Base-by-base conservation (phyloP, 2,113 vertebrate species). In the Centropus bengalensis region DNA sequence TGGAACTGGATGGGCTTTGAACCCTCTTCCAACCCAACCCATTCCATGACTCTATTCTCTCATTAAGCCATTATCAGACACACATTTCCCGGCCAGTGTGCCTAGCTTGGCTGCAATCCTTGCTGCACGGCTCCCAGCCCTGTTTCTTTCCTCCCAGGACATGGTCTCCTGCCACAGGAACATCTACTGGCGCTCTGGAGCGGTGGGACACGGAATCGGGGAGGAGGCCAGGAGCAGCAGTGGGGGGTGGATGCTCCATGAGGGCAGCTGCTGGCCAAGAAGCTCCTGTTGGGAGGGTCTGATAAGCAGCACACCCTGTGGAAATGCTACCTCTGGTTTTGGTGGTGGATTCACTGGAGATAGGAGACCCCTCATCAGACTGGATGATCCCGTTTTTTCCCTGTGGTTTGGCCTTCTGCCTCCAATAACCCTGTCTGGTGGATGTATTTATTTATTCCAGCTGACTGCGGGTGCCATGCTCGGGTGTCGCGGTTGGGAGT, bases 391-490 rank as follows among this genome's bases (percentile, higher is more conserved):
- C 68, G 22, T 3, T 51, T 51, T 94, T 91, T 89, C 77, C 78
- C 85, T 83, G 91, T 7, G 36, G 16, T 83, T 93, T 95, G 88
- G 56, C 45, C 75, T 77, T 88, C 76, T 89, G 73, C 89, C 79
- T 96, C 79, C 32, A 75, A 80, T 79, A 88, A 58, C 55, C 45
- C 66, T 21, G 51, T 89, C 62, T 58, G 70, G 19, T 91, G n/a
- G 22, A n/a, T 88, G 16, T 62, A 71, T 93, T 95, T 94, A 67
- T 84, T 90, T 93, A 54, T 82, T 91, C 73, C 54, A 47, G 9
- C 27, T 79, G 75, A 68, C 80, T 71, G 27, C 94, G 86, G 62
- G 76, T 69, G 66, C 26, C 36, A 32, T 62, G 26, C 28, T 7
- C 2, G 2, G 42, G 77, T 62, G 68, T 89, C 30, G 40, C 40